Evolutionary conservation across 2,888 invertebrate species (phyloP), one percentile per base, ranked within the genome.

Genomic region (Phlogophora meticulosa): DNA sequence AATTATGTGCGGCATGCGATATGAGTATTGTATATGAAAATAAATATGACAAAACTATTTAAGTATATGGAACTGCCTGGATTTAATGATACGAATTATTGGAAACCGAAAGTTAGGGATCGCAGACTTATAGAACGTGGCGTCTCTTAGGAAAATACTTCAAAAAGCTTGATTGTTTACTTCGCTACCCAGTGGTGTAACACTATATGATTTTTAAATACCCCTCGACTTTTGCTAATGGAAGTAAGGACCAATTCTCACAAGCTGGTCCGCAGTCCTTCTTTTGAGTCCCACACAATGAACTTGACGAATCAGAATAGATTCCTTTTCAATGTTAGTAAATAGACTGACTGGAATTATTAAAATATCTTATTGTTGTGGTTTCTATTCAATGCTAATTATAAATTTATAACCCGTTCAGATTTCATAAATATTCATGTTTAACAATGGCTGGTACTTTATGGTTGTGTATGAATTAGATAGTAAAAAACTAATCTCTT

Each of bases 371-470:
- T 38, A 38, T 69, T 69, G 60, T 61, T 70, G 57, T 55, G 48
- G 45, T 49, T 53, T 32, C 76, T 46, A 70, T 75, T 75, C 60
- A 70, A 75, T 74, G 63, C 20, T 60, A 75, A 69, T 74, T 59
- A 53, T 58, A 59, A 68, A 75, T 64, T 74, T 59, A 53, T 58
- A 59, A 68, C 49, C 32, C 15, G 28, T 32, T 53, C 52, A 53
- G 53, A 75, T 57, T 57, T 38, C n/a, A 60, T 75, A 60, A 75
- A 74, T 74, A 74, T 75, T 75, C 57, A 63, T 63, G 43, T 45
- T 56, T 28, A 38, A 36, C 10, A 55, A 42, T 10, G n/a, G 15
- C n/a, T 28, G 13, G 55, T 45, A 55, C 49, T 56, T 28, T 46
- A 70, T 42, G n/a, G 40, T 51, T 48, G 20, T 43, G 13, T 24